Evolutionary conservation across 2,888 invertebrate genomes (phyloP).

Genomic region (Lepetodrilus schrolli): DNA sequence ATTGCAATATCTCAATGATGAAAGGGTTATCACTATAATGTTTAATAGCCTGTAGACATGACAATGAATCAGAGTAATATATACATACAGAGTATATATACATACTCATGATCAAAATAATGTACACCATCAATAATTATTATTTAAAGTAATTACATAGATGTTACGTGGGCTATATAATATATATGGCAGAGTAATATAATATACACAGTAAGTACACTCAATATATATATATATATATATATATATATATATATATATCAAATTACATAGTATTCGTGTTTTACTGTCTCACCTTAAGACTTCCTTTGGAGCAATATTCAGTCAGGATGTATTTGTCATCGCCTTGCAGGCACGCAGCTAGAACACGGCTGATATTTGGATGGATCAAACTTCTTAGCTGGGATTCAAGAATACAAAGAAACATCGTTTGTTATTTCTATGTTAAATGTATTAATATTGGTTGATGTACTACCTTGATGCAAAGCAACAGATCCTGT

Average conservation of each 20-base stretch:
- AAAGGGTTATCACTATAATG: too few species aligned
- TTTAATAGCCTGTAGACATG: too few species aligned
- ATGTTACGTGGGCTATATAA: background rate
- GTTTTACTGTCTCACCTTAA: background rate
- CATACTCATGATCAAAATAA: too few species aligned
- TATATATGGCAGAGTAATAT: background rate
- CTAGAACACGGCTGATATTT: slow-evolving; percentile 22
- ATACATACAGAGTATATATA: too few species aligned
- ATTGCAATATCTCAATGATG: too few species aligned
- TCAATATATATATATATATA: background rate
- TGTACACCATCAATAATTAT: too few species aligned
- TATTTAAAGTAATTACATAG: too few species aligned
- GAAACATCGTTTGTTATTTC: too few species aligned
- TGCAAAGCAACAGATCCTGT: too few species aligned
- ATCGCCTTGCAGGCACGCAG: background rate
- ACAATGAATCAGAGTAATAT: too few species aligned
- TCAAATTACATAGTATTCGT: background rate
- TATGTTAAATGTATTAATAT: too few species aligned
- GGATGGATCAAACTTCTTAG: slow-evolving; percentile 12
- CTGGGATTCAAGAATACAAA: background rate
- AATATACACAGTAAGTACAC: background rate
- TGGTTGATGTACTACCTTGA: too few species aligned
- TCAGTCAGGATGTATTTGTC: slow-evolving; percentile 27
- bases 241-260: background rate
- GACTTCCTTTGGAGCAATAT: slow-evolving; percentile 26